These are phyloP conservation scores for Salmo trutta DNA, from an alignment of 2,797 vertebrate genomes.

Conservation along the genomic window DNA sequence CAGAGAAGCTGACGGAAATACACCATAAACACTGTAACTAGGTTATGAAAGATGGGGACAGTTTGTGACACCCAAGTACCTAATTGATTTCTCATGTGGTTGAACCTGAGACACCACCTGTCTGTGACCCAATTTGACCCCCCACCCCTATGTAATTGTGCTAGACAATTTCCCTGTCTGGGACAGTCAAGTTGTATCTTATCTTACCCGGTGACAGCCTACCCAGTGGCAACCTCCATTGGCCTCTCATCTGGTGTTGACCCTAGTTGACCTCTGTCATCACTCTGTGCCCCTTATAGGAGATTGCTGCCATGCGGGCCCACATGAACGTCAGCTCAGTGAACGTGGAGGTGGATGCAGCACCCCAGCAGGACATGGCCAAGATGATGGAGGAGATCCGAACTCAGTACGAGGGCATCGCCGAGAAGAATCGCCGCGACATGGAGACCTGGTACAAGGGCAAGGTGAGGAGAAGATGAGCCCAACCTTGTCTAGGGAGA, in stretches of 20 bases:
- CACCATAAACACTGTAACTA: background rate
- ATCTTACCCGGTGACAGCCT: background rate
- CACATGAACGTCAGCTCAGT: slow-evolving; percentile 54
- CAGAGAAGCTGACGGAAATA: background rate
- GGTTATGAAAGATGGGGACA: background rate
- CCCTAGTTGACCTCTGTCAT: background rate
- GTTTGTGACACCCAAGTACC: background rate
- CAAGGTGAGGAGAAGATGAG: slow-evolving; percentile 64
- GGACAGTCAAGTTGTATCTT: background rate
- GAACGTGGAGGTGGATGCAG: slow-evolving; percentile 72
- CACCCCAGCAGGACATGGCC: slow-evolving; percentile 61
- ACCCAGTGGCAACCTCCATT: background rate
- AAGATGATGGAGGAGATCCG: slow-evolving; percentile 53
- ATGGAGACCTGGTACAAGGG: slow-evolving; percentile 75
- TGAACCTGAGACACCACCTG: background rate
- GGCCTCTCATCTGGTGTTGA: background rate
- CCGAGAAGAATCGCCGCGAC: slow-evolving; percentile 66
- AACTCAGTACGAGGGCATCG: slow-evolving; percentile 67
- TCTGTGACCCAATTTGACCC: background rate
- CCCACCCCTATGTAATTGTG: background rate
- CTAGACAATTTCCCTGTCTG: background rate
- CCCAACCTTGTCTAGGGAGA: background rate
- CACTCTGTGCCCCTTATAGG: slow-evolving; percentile 48
- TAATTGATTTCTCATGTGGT: background rate
- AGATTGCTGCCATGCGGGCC: slow-evolving; percentile 54